Conservation (phyloP, 2,113 vertebrate genomes). For the Rallus limicola region DNA sequence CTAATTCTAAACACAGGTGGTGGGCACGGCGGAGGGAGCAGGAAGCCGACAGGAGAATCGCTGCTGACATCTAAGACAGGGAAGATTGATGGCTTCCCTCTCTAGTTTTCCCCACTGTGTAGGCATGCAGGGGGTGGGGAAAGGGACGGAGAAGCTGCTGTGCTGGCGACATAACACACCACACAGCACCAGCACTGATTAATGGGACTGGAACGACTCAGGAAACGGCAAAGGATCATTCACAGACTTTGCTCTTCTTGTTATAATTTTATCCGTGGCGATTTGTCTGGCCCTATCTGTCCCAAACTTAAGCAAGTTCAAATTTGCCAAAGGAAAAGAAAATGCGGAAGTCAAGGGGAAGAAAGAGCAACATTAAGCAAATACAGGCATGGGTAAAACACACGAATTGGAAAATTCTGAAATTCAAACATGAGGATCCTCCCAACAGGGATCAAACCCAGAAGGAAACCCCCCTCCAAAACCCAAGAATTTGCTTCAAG, state of each 20-base stretch:
- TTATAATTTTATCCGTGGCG: slow-evolving; percentile 55
- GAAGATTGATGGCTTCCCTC: slow-evolving; percentile 99
- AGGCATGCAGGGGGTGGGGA: slow-evolving; percentile 79
- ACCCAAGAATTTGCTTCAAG: neutral
- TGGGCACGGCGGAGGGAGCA: slow-evolving; percentile 63
- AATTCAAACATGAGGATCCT: neutral
- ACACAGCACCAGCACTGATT: slow-evolving; percentile 86
- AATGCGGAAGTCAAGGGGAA: neutral
- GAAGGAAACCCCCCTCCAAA: neutral
- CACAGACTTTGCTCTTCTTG: slow-evolving; percentile 71
- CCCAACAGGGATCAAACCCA: neutral
- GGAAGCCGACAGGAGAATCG: slow-evolving; percentile 73
- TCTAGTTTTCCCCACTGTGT: slow-evolving; percentile 87
- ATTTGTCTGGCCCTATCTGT: slow-evolving; percentile 38
- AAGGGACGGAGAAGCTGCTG: slow-evolving; percentile 74
- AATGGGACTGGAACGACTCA: slow-evolving; percentile 87
- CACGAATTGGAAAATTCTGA: neutral
- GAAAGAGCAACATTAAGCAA: neutral
- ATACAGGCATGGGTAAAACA: neutral
- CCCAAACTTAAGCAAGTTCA: neutral
- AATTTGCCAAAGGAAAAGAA: neutral
- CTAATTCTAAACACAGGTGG: slow-evolving; percentile 83
- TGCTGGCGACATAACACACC: slow-evolving; percentile 84
- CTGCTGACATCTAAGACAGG: slow-evolving; percentile 88
- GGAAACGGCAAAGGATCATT: slow-evolving; percentile 69